Evolutionary conservation across 2,888 invertebrate species (phyloP), one percentile per base, ranked within the genome.

Genomic region (Callimorpha dominula): DNA sequence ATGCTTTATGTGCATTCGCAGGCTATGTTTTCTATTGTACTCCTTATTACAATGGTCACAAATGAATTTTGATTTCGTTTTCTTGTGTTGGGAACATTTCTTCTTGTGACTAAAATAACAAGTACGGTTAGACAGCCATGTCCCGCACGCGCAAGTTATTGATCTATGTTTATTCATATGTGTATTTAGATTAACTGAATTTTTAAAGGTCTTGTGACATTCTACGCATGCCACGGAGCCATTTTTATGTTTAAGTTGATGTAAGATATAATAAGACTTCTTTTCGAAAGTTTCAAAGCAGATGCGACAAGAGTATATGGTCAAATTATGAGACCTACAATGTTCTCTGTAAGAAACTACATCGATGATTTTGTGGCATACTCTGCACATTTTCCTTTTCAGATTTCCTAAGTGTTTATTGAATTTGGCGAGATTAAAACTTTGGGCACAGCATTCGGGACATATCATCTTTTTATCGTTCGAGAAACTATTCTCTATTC

Each of bases 41-140:
- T 79, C 78, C 5, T 85, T 88, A 0, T 79, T 74, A 54, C 93
- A 93, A 62, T 90, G 88, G 54, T 92, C 91, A 67, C 93, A 93
- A 31, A 88, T 83, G 72, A 74, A 92, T 4, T 70, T 69, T 0
- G 57, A 43, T 0, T 50, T 65, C 0, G 72, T 72, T 7, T 73
- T 65, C 62, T 75, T 78, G 52, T 78, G 67, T 64, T 71, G 17
- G 1, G 12, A 15, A 63, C 89, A 91, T 0, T 54, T 77, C 64
- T 72, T 83, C 14, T 72, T 76, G 73, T 92, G 92, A 3, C 81
- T 76, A 6, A 68, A 71, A 57, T 85, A 89, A 71, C 93, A 93
- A 6, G 80, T 72, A 17, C 81, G 83, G 60, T 87, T 91, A 0
- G 86, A 74, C 40, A 92, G 87, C 42, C 74, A 86, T 42, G 74